These are phyloP conservation scores for Endomychus coccineus DNA, from an alignment of 2,888 invertebrate species.

Conservation along the genomic window DNA sequence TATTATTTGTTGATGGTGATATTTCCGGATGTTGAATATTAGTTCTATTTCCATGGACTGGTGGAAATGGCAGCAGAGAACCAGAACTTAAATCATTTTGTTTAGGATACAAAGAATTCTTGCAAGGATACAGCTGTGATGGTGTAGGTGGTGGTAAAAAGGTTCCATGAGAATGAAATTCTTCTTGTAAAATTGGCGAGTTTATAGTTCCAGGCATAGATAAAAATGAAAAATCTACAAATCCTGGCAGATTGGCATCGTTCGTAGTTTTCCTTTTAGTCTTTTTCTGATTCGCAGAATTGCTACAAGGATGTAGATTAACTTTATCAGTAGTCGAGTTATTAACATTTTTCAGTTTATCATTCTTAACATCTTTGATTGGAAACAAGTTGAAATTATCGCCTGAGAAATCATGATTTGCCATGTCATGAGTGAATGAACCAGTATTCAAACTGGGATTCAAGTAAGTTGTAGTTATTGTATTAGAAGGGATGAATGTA, in stretches of 20 bases:
- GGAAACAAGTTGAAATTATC: constrained; percentile 25
- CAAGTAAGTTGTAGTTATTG: constrained; percentile 34
- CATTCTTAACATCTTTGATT: constrained; percentile 18
- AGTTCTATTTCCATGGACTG: constrained; percentile 24
- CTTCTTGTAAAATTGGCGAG: constrained; percentile 42
- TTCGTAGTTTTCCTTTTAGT: constrained; percentile 30
- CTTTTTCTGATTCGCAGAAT: constrained; percentile 26
- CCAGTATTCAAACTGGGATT: constrained; percentile 29
- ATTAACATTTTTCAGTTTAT: constrained; percentile 19
- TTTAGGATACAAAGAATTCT: constrained; percentile 38
- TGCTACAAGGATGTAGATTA: constrained; percentile 1
- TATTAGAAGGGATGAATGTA: constrained; percentile 32
- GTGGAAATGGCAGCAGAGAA: constrained; percentile 31
- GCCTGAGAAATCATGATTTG: constrained; percentile 26
- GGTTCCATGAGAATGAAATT: constrained; percentile 39
- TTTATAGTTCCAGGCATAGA: constrained; percentile 40
- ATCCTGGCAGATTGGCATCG: constrained; percentile 30
- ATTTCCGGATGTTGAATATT: constrained; percentile 36
- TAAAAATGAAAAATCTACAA: constrained; percentile 39
- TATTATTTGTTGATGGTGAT: constrained; percentile 32
- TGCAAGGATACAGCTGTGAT: constrained; percentile 37
- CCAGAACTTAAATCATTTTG: constrained; percentile 28
- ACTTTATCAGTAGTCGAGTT: constrained; percentile 6
- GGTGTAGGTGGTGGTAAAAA: constrained; percentile 37
- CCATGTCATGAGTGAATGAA: constrained; percentile 33